These are phyloP conservation scores for Phrixothrix hirtus DNA, from an alignment of 2,888 invertebrate genomes.

Conservation along the genomic window DNA sequence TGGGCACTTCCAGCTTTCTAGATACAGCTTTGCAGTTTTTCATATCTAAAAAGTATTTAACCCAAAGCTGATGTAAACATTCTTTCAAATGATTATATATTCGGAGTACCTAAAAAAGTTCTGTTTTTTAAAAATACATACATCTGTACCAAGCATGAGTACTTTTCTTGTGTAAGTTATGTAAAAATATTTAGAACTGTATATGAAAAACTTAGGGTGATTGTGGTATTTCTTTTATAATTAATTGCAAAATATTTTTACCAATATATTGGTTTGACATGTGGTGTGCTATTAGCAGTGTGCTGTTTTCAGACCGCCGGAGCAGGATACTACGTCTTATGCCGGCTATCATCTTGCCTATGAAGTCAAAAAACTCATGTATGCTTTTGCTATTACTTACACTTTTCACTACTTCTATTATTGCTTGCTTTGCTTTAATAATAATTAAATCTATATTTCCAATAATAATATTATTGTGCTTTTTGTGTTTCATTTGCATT, in stretches of 20 bases:
- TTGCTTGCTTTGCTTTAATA: constrained; percentile 40
- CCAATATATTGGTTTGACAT: constrained; percentile 40
- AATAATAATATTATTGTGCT: constrained; percentile 12
- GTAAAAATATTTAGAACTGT: too few species aligned
- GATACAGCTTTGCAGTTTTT: too few species aligned
- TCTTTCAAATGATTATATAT: too few species aligned
- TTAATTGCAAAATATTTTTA: constrained; percentile 13
- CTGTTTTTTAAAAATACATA: too few species aligned
- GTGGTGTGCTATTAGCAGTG: constrained; percentile 56
- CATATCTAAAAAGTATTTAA: too few species aligned
- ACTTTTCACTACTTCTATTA: constrained; percentile 45
- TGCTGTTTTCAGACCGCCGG: constrained; percentile 85
- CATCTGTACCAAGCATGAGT: too few species aligned
- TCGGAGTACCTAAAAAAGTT: too few species aligned
- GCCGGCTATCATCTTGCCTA: constrained; percentile 99
- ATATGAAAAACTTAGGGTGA: constrained; percentile 23
- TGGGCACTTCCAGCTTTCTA: too few species aligned
- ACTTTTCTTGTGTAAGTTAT: too few species aligned
- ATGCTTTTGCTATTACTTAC: constrained; percentile 68
- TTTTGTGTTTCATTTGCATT: constrained; percentile 18
- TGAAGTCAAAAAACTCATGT: constrained; percentile 99
- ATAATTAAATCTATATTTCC: constrained; percentile 1
- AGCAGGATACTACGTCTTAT: constrained; percentile 90
- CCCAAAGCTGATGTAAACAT: too few species aligned
- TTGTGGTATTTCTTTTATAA: constrained; percentile 17